Conservation (phyloP, 2,797 vertebrate genomes). For the Linurgus olivaceus region DNA sequence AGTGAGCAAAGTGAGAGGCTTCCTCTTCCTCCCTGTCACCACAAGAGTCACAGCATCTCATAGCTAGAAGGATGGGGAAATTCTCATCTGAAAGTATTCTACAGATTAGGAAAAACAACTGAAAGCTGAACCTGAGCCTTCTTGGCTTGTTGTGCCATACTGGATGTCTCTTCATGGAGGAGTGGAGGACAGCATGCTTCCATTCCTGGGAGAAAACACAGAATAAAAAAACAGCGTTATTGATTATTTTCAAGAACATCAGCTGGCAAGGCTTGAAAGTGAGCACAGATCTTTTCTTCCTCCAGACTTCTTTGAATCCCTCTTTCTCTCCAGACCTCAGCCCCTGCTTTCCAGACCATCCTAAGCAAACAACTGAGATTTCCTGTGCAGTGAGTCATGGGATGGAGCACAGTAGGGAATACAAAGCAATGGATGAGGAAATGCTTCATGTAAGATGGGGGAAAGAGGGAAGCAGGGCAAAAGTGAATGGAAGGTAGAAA, state of each 20-base stretch:
- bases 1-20: background rate
- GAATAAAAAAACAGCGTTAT: background rate
- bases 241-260: background rate
- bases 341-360: background rate
- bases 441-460: background rate
- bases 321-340: background rate
- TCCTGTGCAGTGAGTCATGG: conserved; percentile 36
- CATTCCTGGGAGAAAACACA: background rate
- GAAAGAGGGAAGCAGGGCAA: conserved; percentile 3
- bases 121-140: background rate
- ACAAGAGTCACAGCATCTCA: background rate
- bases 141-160: background rate
- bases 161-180: background rate
- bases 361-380: background rate
- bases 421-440: background rate
- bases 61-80: background rate
- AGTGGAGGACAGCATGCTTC: background rate
- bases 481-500: background rate
- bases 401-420: conserved; percentile 26
- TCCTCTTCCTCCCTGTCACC: background rate
- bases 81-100: background rate
- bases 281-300: background rate
- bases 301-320: background rate
- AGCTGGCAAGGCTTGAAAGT: background rate
- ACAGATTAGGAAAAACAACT: background rate